Evolutionary conservation across 2,888 invertebrate species (phyloP).

Genomic region (Teleiodes luculella): DNA sequence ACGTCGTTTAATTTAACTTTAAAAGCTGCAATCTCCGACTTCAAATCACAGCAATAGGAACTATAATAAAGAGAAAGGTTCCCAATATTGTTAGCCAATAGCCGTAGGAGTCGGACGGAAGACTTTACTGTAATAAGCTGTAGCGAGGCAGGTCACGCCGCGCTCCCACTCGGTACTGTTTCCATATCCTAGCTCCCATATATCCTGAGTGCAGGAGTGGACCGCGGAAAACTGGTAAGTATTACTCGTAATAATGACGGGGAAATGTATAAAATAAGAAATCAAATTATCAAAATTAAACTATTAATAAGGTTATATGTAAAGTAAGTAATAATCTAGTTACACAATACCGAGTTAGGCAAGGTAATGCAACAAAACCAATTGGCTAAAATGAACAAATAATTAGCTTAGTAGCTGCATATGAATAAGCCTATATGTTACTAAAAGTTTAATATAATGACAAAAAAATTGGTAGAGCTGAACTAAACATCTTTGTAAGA

Average conservation of each 20-base stretch:
- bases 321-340: too few species aligned
- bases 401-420: too few species aligned
- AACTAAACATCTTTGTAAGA: too few species aligned
- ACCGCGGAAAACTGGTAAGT: not conserved
- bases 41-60: not conserved
- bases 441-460: too few species aligned
- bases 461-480: too few species aligned
- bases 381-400: too few species aligned
- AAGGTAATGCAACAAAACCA: too few species aligned
- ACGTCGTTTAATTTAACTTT: too few species aligned
- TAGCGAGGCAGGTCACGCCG: constrained; percentile 22
- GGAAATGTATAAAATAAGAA: not conserved
- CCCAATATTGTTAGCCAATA: constrained; percentile 4
- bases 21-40: not conserved
- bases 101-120: not conserved
- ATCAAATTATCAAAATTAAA: too few species aligned
- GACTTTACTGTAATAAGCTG: constrained; percentile 5
- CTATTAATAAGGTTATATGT: too few species aligned
- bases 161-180: constrained; percentile 1
- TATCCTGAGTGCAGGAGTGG: not conserved
- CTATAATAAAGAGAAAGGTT: not conserved
- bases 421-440: too few species aligned
- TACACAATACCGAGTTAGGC: too few species aligned
- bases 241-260: not conserved
- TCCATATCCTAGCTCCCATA: not conserved